Base-by-base conservation (phyloP, 2,797 vertebrate species). In the Gambelia wislizenii region DNA sequence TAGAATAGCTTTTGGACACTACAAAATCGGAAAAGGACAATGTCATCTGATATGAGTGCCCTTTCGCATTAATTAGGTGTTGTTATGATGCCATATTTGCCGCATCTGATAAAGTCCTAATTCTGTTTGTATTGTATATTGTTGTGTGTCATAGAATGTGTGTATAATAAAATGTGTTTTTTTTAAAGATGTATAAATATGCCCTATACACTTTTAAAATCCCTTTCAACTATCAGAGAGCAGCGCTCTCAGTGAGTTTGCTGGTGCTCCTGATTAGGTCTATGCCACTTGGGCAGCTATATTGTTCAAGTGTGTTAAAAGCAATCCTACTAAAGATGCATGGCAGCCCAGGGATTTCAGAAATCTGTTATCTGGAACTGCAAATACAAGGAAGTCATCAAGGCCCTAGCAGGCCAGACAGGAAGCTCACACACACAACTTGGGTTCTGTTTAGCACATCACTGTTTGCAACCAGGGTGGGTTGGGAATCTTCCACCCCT, bases 271-370 rank as follows among this genome's bases (percentile, higher is more conserved):
- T 84, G 36, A 13, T 16, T 4, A 14, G 64, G 76, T 13, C 6
- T 54, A 47, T 39, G 70, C 0, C 0, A 67, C 39, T 22, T 25
- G 13, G 44, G 52, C 70, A 36, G 20, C 30, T 44, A 25, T 27
- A 25, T 27, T 70, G 77, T 87, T 80, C 86, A 87, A 47, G 67
- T 25, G 9, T 2, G 61, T 27, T 82, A 87, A 54, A 87, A 33
- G 54, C 49, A 89, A 88, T 42, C 84, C 85, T 91, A 79, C 85
- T 52, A 47, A 87, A n/a, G 72, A 74, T 42, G 36, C 2, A 74
- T 18, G 6, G 18, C 39, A 74, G 20, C 18, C 18, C 20, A 90
- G 70, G 80, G 67, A n/a, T 91, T 75, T 14, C 22, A 47, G 22
- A 91, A 85, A 91, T 87, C 33, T 64, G 59, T 85, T 74, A 54